Conservation (phyloP, 2,113 vertebrate genomes). For the Nannobrachium achirus region DNA sequence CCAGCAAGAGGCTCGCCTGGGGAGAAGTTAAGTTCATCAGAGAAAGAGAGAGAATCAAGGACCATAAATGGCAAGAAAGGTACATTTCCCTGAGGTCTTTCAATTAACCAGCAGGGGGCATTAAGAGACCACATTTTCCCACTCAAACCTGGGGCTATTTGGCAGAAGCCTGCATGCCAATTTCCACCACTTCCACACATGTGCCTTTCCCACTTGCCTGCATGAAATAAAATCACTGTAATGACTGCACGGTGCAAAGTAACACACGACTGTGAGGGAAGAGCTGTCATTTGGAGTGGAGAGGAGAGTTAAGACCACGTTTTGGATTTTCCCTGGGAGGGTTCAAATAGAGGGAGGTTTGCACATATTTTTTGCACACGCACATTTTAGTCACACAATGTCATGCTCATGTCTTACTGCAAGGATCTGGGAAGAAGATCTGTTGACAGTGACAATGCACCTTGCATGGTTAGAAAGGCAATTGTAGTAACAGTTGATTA, state of each 20-base stretch:
- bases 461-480: background rate
- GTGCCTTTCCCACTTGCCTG: constrained; percentile 35
- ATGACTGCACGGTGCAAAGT: constrained; percentile 39
- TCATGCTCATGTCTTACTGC: constrained; percentile 2
- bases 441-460: background rate
- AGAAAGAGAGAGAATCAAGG: background rate
- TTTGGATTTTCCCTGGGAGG: constrained; percentile 3
- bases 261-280: constrained; percentile 6
- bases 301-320: background rate
- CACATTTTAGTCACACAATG: constrained; percentile 6
- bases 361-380: background rate
- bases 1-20: too few relatives aligned
- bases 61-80: background rate
- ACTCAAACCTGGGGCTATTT: constrained; percentile 18
- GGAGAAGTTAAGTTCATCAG: background rate
- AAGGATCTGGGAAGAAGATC: background rate
- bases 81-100: background rate
- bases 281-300: constrained; percentile 14
- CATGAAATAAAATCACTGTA: constrained; percentile 40
- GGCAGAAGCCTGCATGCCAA: constrained; percentile 26
- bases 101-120: constrained; percentile 60
- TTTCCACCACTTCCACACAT: constrained; percentile 39
- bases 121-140: constrained; percentile 35
- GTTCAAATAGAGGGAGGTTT: constrained; percentile 14
- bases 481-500: background rate